A percentile compares a stretch with the other conserved stretches of the same genome.
Conservation (phyloP, 2,888 invertebrate species). For the Tachina fera region DNA sequence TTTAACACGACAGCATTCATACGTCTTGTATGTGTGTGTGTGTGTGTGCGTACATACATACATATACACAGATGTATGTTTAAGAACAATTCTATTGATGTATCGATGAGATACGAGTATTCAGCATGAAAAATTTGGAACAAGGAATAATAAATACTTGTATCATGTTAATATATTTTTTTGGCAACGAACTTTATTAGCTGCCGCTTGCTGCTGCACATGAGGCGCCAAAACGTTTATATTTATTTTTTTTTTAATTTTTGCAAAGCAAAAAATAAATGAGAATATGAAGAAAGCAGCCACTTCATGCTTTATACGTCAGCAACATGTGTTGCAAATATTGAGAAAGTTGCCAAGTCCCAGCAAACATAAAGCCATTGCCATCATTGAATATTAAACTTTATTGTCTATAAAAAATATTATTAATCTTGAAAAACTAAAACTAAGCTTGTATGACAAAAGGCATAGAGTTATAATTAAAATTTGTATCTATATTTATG, state of each 20-base stretch:
- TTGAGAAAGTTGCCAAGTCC: constrained; percentile 32
- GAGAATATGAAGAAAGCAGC: constrained; percentile 7
- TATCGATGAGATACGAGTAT: constrained; percentile 58
- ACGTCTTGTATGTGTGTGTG: neutral
- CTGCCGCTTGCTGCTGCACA: constrained; percentile 50
- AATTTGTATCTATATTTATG: too few species aligned
- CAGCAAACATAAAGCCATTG: too few species aligned
- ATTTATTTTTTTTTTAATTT: constrained; percentile 17
- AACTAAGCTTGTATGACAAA: too few species aligned
- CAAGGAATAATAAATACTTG: constrained; percentile 49
- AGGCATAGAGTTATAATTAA: too few species aligned
- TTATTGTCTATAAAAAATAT: too few species aligned
- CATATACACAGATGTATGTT: neutral
- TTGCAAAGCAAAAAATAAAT: constrained; percentile 7
- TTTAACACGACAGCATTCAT: constrained; percentile 7
- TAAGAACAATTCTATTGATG: constrained; percentile 28
- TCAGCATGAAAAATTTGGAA: constrained; percentile 42
- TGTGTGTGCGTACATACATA: neutral
- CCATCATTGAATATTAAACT: too few species aligned
- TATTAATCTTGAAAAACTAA: too few species aligned
- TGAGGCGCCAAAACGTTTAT: constrained; percentile 56
- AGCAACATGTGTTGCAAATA: constrained; percentile 65
- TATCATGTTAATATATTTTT: constrained; percentile 52
- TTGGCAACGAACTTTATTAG: constrained; percentile 62
- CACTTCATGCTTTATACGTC: constrained; percentile 57